Evolutionary conservation across 2,113 vertebrate genomes (phyloP).

Genomic region (Malurus cyaneus): DNA sequence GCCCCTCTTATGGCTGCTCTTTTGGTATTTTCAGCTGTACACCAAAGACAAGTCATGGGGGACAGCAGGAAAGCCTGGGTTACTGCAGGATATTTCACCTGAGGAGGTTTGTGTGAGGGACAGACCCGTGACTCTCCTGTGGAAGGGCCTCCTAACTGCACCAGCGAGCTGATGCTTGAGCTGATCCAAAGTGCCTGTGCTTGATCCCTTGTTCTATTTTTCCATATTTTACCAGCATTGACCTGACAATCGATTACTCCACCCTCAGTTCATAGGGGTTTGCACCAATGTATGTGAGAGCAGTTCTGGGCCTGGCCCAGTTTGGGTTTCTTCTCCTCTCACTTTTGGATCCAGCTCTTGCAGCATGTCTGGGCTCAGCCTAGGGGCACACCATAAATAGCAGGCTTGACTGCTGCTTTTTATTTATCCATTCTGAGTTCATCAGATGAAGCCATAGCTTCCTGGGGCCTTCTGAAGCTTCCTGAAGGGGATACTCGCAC

Average conservation of each 20-base stretch:
- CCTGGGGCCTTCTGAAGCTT: slow-evolving; percentile 9
- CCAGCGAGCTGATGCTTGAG: neutral
- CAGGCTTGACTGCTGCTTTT: neutral
- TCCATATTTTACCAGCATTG: neutral
- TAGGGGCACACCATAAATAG: neutral
- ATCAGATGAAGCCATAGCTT: slow-evolving; percentile 43
- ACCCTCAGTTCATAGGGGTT: neutral
- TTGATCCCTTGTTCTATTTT: neutral
- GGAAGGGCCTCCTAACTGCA: accelerated
- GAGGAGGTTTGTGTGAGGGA: neutral
- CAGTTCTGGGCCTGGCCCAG: neutral
- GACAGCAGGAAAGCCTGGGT: neutral
- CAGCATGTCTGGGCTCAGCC: neutral
- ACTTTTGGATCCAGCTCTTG: neutral
- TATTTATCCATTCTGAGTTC: slow-evolving; percentile 31
- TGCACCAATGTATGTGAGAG: neutral
- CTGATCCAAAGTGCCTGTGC: neutral
- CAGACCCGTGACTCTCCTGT: neutral
- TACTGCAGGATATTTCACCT: neutral
- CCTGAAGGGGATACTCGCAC: neutral
- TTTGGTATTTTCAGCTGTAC: neutral
- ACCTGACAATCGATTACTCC: neutral
- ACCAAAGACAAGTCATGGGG: neutral
- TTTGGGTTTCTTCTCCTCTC: neutral
- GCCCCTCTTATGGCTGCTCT: neutral